Evolutionary conservation across 2,797 vertebrate species (phyloP), one percentile per base, ranked within the genome.

Genomic region (Eurystomus glaucurus): DNA sequence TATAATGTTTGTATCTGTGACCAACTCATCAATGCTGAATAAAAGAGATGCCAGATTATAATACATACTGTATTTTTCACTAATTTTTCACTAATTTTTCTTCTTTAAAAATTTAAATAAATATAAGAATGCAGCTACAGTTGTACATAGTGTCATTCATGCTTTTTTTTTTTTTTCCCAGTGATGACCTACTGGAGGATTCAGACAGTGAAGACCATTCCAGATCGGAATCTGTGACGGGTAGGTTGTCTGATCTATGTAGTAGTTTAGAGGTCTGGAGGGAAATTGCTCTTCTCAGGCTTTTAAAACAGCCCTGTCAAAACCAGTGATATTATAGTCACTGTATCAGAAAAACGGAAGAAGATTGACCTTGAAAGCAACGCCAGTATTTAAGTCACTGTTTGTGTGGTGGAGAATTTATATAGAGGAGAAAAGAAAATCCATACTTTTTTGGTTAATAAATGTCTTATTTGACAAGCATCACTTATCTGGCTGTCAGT

Each of bases 131-230:
- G 19, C 11, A 46, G 29, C 68, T 80, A 61, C 14, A 35, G 35
- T 41, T 41, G 10, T 81, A 22, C 9, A 3, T 58, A 7, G 19
- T 95, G 33, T 94, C 58, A 80, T 77, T 85, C 5, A 11, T 92
- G 35, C 86, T 62, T 2, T 1, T 1, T 18, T 48, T 25, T 15
- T 93, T 81, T 96, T 1, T 1, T 54, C 43, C 23, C 15, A 99
- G 99, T 97, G 99, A 99, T 97, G 99, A 99, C 97, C 98, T 99
- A 95, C 96, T 99, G 97, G 99, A 99, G 97, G 99, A 99, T 98
- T 99, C 99, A 45, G 99, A 99, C 98, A 99, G 99, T 76, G 99
- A 99, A 98, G 99, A 99, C 87, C 99, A 99, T 99, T 99, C 99
- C 98, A 99, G 99, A 98, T 99, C 99, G 4, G 99, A 99, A 98